Evolutionary conservation across 2,797 vertebrate genomes (phyloP), one percentile per base, ranked within the genome.

Genomic region (Bovichtus variegatus): DNA sequence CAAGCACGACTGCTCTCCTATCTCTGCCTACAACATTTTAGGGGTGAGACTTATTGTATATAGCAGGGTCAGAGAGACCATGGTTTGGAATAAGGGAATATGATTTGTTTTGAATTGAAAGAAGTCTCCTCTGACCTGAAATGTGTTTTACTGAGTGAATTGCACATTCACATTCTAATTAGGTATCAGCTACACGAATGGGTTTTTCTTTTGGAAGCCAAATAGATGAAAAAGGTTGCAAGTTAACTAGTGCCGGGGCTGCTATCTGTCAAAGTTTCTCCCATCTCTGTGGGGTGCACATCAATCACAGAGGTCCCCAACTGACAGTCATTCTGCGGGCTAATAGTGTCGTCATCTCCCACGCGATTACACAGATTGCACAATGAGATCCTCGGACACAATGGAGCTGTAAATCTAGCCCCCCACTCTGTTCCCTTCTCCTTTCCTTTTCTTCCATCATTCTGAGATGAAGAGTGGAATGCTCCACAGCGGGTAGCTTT

Each of bases 401-500:
- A 80, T 88, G 85, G 85, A 92, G 89, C 89, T 71, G 85, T 74
- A 75, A 66, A 91, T 79, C 27, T 36, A 83, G 53, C 80, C 84
- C 81, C 82, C 74, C 83, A 84, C 87, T 89, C 86, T 71, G 73
- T 73, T 91, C 87, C 77, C 78, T 65, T 83, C 87, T 80, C 82
- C 82, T 91, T 92, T 80, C 82, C 80, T 82, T 84, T 88, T 93
- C 91, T 93, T 91, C 91, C 90, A 78, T 92, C 90, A 89, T 91
- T 87, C 87, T 36, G 71, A 93, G 87, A 92, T 94, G 89, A 95
- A 92, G 92, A 90, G 89, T 89, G 86, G 87, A 92, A 88, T 80
- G 91, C 93, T 94, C 91, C 92, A 76, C 89, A 91, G 93, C 81
- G 87, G 92, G 90, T 91, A 90, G 89, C 90, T 93, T 95, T 94